Evolutionary conservation across 2,113 vertebrate species (phyloP).

Genomic region (Atrichornis clamosus): DNA sequence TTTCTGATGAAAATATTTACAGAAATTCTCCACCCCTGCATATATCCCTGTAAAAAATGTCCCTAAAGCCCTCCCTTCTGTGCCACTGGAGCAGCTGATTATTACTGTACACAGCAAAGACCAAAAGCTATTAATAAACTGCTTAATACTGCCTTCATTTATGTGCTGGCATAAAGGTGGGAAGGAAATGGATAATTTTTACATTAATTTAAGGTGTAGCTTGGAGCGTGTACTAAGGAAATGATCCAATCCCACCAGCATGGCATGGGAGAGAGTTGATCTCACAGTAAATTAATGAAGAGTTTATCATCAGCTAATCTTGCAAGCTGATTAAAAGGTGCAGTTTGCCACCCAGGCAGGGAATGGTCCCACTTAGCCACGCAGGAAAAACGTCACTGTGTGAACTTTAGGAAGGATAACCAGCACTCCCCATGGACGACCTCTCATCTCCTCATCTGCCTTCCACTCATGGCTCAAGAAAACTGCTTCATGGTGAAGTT

Average conservation of each 20-base stretch:
- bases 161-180: background rate
- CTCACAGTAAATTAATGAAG: background rate
- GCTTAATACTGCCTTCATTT: background rate
- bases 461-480: background rate
- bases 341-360: background rate
- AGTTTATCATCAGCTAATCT: background rate
- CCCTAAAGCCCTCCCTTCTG: background rate
- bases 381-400: background rate
- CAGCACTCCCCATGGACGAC: background rate
- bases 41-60: background rate
- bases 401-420: background rate
- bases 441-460: background rate
- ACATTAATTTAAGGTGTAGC: background rate
- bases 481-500: background rate
- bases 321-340: background rate
- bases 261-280: background rate
- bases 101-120: background rate
- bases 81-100: background rate
- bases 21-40: background rate
- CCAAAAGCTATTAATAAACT: background rate
- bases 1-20: background rate
- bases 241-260: background rate
- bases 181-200: background rate
- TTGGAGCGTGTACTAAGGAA: background rate
- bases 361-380: background rate